Evolutionary conservation across 2,113 vertebrate species (phyloP), one percentile per base, ranked within the genome.

Genomic region (Ptyas mucosa): DNA sequence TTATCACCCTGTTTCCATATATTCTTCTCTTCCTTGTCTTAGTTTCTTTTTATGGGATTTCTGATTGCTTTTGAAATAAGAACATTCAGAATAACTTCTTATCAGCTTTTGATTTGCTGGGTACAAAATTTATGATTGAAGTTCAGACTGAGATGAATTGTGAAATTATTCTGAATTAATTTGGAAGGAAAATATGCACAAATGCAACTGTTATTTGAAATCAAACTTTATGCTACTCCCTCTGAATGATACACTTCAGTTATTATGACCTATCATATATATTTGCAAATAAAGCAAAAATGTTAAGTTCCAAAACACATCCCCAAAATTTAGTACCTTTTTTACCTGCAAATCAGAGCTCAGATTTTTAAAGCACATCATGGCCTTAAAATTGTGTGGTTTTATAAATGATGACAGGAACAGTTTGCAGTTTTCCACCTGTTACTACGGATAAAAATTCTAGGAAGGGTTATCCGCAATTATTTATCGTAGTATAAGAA

Each of bases 171-270:
- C 8, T 57, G 88, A 58, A 18, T 51, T 46, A 0, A 39, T 90
- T 87, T 52, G 8, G 26, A 34, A 88, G 85, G 6, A 8, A 49
- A 55, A 92, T 61, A 52, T 0, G 24, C 0, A 0, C 29, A 3
- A 20, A 11, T 11, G 29, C 92, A 90, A 11, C 52, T 85, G 55
- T 15, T 29, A 0, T 0, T 53, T 64, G 23, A 75, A 87, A 23
- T 10, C 0, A 91, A 49, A 0, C 11, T 55, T 29, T 24, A 4
- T 20, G 1, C 2, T 1, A 9, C 20, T 12, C 46, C 57, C 26
- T 12, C 21, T 51, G 11, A 0, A 1, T 4, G 20, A 51, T 53
- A 20, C 1, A 4, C 20, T 54, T 0, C 0, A 0, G 2, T 23
- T 53, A 43, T 29, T 20, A 61, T 87, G 11, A 34, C 3, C 20